phyloP scores from a whole-genome alignment of 53 echinoderm and acorn worm genomes.

The Henricia sp. region DNA sequence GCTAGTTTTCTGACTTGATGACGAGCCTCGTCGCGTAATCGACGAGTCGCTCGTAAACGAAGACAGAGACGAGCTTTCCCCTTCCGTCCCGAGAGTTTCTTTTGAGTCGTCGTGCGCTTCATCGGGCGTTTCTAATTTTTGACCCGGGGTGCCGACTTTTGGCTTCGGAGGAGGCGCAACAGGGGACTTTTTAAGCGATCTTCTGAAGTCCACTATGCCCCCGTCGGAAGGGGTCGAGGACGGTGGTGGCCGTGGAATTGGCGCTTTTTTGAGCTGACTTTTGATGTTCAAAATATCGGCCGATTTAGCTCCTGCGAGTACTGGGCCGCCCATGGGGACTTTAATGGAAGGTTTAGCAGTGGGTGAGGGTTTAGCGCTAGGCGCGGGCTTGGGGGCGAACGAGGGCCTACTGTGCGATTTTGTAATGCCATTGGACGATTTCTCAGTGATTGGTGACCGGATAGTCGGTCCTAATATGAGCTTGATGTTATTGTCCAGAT shows the following conservation, averaged over 20 bases:
- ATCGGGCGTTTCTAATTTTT: not conserved
- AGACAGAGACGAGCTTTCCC: slow-evolving; percentile 32
- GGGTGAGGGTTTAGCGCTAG: not conserved
- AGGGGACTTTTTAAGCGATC: slow-evolving; percentile 30
- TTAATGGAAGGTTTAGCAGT: not conserved
- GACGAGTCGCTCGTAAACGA: slow-evolving; percentile 52
- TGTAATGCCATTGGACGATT: slow-evolving; percentile 9
- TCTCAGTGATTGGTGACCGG: slow-evolving; percentile 8
- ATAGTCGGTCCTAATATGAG: slow-evolving; percentile 1
- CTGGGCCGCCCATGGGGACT: slow-evolving; percentile 7
- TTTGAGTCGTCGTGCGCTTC: slow-evolving; percentile 8
- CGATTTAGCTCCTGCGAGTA: slow-evolving; percentile 10
- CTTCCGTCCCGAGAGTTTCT: slow-evolving; percentile 36
- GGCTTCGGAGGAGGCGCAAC: not conserved
- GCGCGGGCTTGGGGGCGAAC: not conserved
- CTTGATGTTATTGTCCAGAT: slow-evolving; percentile 20
- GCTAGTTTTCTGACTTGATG: slow-evolving; percentile 9
- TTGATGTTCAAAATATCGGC: slow-evolving; percentile 37
- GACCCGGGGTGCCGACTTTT: not conserved
- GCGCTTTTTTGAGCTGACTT: slow-evolving; percentile 20
- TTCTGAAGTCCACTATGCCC: slow-evolving; percentile 18
- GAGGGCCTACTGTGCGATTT: slow-evolving; percentile 16
- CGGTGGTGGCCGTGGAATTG: not conserved
- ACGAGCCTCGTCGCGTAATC: slow-evolving; percentile 26
- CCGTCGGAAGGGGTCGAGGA: slow-evolving; percentile 2